These are phyloP conservation scores for Stratiolaelaps scimitus DNA, from an alignment of 1,140 invertebrate species.

Conservation along the genomic window DNA sequence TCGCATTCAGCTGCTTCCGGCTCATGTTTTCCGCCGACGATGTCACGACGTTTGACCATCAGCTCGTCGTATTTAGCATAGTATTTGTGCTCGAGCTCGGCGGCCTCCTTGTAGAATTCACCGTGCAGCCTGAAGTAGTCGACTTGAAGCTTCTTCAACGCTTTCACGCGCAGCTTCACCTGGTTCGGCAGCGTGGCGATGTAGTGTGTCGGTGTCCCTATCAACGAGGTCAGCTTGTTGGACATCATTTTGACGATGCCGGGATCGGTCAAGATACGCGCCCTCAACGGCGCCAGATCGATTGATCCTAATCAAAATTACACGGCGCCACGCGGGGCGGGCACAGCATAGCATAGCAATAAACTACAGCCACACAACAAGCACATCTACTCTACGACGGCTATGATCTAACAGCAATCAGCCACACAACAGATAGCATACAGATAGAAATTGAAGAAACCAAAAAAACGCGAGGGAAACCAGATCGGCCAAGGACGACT, in stretches of 20 bases:
- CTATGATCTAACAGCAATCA: no score
- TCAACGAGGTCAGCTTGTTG: conserved; percentile 25
- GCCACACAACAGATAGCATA: no score
- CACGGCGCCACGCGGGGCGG: no score
- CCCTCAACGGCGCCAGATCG: conserved; percentile 17
- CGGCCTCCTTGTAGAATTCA: conserved; percentile 87
- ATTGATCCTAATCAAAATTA: neutral
- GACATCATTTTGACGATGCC: conserved; percentile 21
- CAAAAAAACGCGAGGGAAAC: no score
- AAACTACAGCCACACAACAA: no score
- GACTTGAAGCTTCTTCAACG: conserved; percentile 80
- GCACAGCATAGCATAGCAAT: no score
- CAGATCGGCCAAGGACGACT: no score
- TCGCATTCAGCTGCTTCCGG: conserved; percentile 9
- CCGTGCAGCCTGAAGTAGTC: conserved; percentile 75
- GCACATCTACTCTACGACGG: no score
- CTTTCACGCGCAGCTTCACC: conserved; percentile 70
- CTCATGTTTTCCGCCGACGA: conserved; percentile 51
- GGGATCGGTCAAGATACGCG: conserved; percentile 19
- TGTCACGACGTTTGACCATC: conserved; percentile 65
- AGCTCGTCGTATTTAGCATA: conserved; percentile 63
- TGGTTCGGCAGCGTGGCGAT: conserved; percentile 13
- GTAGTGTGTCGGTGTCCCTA: conserved; percentile 17
- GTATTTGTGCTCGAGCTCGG: conserved; percentile 82
- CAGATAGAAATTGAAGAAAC: no score